These are phyloP conservation scores for Carduelis carduelis DNA, from an alignment of 2,797 vertebrate genomes.

Conservation along the genomic window DNA sequence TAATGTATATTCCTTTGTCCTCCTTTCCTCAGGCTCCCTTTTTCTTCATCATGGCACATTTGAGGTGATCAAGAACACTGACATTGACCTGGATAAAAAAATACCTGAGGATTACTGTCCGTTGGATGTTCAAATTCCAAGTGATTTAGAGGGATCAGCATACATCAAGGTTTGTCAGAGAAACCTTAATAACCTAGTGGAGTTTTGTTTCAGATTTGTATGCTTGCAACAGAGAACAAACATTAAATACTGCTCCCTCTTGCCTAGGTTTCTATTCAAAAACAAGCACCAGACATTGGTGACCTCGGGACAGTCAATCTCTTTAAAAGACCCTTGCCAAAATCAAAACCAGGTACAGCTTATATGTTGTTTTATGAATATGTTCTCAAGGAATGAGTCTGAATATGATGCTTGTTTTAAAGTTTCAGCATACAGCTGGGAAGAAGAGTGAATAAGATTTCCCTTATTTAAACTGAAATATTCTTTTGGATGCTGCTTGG, in stretches of 20 bases:
- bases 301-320: constrained; percentile 94
- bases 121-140: constrained; percentile 93
- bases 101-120: constrained; percentile 97
- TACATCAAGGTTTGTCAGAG: constrained; percentile 88
- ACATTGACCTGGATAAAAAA: constrained; percentile 96
- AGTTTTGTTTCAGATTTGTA: background rate
- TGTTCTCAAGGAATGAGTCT: background rate
- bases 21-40: constrained; percentile 83
- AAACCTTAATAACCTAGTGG: background rate
- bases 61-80: constrained; percentile 98
- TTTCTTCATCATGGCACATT: constrained; percentile 97
- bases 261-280: constrained; percentile 94
- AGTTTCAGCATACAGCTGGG: background rate
- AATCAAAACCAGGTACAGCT: constrained; percentile 83
- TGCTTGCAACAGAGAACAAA: background rate
- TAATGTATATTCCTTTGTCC: background rate
- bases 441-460: background rate
- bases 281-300: constrained; percentile 94
- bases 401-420: background rate
- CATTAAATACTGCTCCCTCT: background rate
- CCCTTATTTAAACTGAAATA: background rate
- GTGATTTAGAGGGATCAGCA: constrained; percentile 95
- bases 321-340: constrained; percentile 86
- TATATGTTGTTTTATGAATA: background rate
- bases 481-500: background rate